A percentile compares a stretch with the other conserved stretches of the same genome.
phyloP scores from a whole-genome alignment of 2,113 vertebrate genomes.

The Rhynchomys soricoides region DNA sequence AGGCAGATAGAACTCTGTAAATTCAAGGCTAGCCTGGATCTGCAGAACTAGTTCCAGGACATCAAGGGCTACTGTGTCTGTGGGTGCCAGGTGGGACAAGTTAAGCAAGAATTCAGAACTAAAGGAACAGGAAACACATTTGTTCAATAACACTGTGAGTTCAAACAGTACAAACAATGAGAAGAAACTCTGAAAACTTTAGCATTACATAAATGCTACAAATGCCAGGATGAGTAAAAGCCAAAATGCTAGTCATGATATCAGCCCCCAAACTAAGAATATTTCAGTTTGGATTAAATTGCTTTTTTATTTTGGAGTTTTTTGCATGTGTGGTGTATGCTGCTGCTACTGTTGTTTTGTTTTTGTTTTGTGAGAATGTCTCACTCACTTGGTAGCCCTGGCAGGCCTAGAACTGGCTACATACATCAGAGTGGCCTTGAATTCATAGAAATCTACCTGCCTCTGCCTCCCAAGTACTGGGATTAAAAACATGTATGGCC shows the following conservation, averaged over 20 bases:
- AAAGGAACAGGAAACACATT: conserved; percentile 1
- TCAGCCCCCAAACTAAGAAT: conserved; percentile 13
- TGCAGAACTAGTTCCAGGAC: too few species aligned
- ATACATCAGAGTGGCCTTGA: neutral
- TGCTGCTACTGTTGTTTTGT: neutral
- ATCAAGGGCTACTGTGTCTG: too few species aligned
- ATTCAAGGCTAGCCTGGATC: too few species aligned
- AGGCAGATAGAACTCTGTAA: too few species aligned
- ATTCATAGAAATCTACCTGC: neutral
- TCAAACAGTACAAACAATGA: neutral
- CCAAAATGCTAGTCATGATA: neutral
- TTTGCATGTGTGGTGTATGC: neutral
- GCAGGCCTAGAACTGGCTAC: neutral
- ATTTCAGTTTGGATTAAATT: neutral
- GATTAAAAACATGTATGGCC: neutral
- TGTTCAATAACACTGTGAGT: neutral
- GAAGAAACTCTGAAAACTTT: neutral
- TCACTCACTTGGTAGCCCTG: neutral
- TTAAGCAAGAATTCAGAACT: conserved; percentile 35
- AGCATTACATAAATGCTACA: neutral
- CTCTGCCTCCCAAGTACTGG: neutral
- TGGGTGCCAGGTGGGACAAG: neutral
- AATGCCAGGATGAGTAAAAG: neutral
- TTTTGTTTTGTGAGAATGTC: neutral
- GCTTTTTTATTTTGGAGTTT: neutral